Conservation (phyloP, 2,888 invertebrate genomes). For the Plagodis pulveraria region DNA sequence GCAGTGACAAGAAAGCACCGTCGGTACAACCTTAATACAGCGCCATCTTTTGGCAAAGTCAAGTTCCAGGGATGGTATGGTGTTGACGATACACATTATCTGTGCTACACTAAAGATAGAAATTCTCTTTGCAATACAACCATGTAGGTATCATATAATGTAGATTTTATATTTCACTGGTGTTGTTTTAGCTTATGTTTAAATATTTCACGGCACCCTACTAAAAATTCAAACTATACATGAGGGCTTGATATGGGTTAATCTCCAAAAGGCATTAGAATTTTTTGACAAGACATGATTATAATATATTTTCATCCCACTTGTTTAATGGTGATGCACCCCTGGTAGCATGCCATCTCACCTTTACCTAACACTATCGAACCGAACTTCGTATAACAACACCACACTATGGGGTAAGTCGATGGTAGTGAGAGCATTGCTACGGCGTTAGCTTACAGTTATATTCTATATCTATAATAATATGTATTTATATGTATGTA, state of each 20-base stretch:
- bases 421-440: constrained; percentile 34
- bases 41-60: constrained; percentile 28
- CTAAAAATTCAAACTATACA: too few species aligned
- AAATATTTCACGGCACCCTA: too few species aligned
- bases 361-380: constrained; percentile 15
- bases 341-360: constrained; percentile 11
- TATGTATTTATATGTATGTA: constrained; percentile 29
- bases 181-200: too few species aligned
- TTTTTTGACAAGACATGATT: neutral
- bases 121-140: too few species aligned
- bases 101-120: too few species aligned
- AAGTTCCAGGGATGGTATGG: constrained; percentile 7
- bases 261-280: too few species aligned
- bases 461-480: constrained; percentile 37
- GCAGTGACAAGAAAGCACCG: constrained; percentile 51
- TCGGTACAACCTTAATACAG: constrained; percentile 18
- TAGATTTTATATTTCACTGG: too few species aligned
- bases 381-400: constrained; percentile 10
- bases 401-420: constrained; percentile 38
- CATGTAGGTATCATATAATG: too few species aligned
- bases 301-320: neutral
- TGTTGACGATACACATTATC: neutral
- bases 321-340: neutral
- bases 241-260: too few species aligned
- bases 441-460: constrained; percentile 44